These are phyloP conservation scores for Bufo gargarizans DNA, from an alignment of 2,113 vertebrate species.

Conservation along the genomic window DNA sequence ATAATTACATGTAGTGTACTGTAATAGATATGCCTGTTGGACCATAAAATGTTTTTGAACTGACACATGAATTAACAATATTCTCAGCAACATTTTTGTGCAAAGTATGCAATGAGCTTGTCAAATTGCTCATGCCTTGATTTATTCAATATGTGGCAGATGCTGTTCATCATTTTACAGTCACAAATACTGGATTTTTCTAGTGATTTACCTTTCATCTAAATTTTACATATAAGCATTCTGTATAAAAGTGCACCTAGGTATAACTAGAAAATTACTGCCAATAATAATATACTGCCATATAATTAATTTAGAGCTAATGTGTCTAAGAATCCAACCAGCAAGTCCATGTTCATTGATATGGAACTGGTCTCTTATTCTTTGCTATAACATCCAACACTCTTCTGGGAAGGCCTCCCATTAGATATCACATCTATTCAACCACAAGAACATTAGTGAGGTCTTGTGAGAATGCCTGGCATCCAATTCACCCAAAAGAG, in stretches of 20 bases:
- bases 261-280: neutral
- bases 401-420: too few relatives aligned
- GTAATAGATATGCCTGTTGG: conserved; percentile 22
- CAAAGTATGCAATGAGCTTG: conserved; percentile 14
- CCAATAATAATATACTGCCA: neutral
- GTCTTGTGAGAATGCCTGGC: too few relatives aligned
- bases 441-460: too few relatives aligned
- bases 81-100: conserved; percentile 21
- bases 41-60: conserved; percentile 33
- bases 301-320: too few relatives aligned
- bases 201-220: neutral
- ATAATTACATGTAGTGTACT: conserved; percentile 33
- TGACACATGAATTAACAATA: conserved; percentile 15
- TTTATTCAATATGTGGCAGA: neutral
- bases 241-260: neutral
- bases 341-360: too few relatives aligned
- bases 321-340: too few relatives aligned
- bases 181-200: neutral
- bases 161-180: neutral
- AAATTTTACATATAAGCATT: neutral
- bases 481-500: too few relatives aligned
- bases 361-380: too few relatives aligned
- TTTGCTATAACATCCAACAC: too few relatives aligned
- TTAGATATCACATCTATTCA: too few relatives aligned
- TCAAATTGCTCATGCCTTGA: neutral